These are phyloP conservation scores for Xestia rhomboidea DNA, from an alignment of 2,888 invertebrate species.

Conservation along the genomic window DNA sequence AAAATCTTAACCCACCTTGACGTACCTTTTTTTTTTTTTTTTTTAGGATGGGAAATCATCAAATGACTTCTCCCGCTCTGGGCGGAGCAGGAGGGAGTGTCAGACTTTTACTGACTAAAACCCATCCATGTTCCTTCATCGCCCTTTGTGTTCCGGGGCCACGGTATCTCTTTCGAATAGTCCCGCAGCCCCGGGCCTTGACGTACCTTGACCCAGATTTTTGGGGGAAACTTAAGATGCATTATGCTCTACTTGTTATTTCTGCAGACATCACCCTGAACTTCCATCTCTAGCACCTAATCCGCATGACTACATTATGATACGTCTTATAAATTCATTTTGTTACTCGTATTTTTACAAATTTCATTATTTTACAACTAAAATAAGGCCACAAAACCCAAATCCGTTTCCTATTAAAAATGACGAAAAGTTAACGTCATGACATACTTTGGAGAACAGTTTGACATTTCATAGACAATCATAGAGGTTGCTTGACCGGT, in stretches of 20 bases:
- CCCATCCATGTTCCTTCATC: no score
- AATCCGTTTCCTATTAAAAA: slow-evolving; percentile 24
- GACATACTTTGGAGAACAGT: background rate
- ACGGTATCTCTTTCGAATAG: no score
- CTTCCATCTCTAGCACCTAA: background rate
- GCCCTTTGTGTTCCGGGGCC: no score
- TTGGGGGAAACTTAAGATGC: background rate
- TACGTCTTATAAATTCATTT: background rate
- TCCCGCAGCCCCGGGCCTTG: no score
- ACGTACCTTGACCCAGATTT: background rate
- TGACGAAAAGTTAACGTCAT: slow-evolving; percentile 16
- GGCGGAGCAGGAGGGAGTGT: no score
- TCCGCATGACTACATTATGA: background rate
- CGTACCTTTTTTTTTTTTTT: no score
- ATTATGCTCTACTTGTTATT: background rate
- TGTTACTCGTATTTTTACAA: background rate
- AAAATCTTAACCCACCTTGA: no score
- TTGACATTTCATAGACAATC: slow-evolving; percentile 5
- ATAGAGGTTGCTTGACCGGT: slow-evolving; percentile 19
- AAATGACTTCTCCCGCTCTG: no score
- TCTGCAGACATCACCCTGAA: background rate
- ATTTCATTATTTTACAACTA: background rate
- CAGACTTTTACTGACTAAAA: no score
- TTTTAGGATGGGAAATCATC: no score
- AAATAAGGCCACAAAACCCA: background rate